A percentile compares a stretch with the other conserved stretches of the same genome.
Evolutionary conservation across 2,113 vertebrate species (phyloP).

Genomic region (Polypterus senegalus): DNA sequence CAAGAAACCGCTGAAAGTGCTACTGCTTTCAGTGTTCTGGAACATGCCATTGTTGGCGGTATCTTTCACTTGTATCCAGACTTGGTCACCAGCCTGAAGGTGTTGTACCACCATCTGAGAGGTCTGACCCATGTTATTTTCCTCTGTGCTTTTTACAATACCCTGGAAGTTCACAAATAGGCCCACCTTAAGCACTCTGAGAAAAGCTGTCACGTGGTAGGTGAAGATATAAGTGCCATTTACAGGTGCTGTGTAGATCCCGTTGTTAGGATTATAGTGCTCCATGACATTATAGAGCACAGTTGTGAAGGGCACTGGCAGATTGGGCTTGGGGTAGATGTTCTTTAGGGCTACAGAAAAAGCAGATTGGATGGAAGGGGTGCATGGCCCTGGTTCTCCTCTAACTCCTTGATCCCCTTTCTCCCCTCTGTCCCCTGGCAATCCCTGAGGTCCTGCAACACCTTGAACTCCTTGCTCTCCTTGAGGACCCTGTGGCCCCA

Average conservation of each 20-base stretch:
- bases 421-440: conserved; percentile 26
- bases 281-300: conserved; percentile 30
- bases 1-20: conserved; percentile 44
- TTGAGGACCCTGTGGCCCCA: conserved; percentile 25
- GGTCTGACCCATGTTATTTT: conserved; percentile 17
- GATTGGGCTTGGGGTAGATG: conserved; percentile 23
- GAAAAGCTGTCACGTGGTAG: conserved; percentile 28
- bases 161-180: conserved; percentile 36
- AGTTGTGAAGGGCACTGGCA: conserved; percentile 28
- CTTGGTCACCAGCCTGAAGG: conserved; percentile 27
- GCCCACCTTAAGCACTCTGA: conserved; percentile 31
- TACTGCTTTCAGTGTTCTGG: conserved; percentile 25
- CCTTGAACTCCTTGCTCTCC: conserved; percentile 29
- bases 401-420: conserved; percentile 26
- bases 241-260: conserved; percentile 37
- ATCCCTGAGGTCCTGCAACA: conserved; percentile 14
- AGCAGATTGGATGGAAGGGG: conserved; percentile 34
- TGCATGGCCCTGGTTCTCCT: conserved; percentile 41
- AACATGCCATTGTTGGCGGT: conserved; percentile 31
- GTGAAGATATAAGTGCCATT: conserved; percentile 46
- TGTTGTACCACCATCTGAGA: conserved; percentile 39
- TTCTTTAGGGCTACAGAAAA: conserved; percentile 30
- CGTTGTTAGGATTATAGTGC: conserved; percentile 26
- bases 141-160: conserved; percentile 30
- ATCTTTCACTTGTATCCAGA: conserved; percentile 45